Percentiles rank a stretch among this genome's conserved stretches.
Conservation (phyloP, 2,797 vertebrate species). For the Hephaestus fuliginosus region DNA sequence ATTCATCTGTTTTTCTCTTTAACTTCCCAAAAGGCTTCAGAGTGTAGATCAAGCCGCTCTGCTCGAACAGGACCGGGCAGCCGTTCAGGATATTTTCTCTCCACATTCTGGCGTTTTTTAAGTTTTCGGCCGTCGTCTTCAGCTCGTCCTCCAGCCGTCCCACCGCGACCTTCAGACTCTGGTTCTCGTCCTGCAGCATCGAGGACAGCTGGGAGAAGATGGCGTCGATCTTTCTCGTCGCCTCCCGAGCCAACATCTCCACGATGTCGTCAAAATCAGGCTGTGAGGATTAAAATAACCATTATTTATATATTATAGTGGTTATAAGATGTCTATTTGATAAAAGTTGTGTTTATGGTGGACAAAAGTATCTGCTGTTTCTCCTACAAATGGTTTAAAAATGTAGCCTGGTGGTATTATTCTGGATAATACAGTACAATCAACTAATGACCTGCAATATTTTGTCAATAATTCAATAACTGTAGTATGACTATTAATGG, state of each 20-base stretch:
- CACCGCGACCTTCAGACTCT: conserved; percentile 42
- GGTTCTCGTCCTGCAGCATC: conserved; percentile 52
- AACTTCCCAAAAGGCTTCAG: conserved; percentile 64
- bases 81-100: conserved; percentile 72
- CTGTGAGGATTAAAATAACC: conserved; percentile 38
- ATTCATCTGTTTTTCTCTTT: neutral
- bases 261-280: conserved; percentile 15
- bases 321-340: neutral
- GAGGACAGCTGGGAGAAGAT: conserved; percentile 68
- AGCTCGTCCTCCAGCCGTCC: conserved; percentile 58
- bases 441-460: too few species aligned
- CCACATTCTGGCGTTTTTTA: conserved; percentile 58
- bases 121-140: conserved; percentile 3
- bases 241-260: conserved; percentile 62
- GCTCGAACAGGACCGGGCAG: conserved; percentile 69
- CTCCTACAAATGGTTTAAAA: neutral
- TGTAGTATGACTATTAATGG: too few species aligned
- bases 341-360: neutral
- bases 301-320: neutral
- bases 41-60: conserved; percentile 62
- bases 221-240: conserved; percentile 66
- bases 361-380: neutral
- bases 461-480: too few species aligned
- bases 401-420: too few species aligned
- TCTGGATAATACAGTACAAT: too few species aligned